Evolutionary conservation across 2,113 vertebrate species (phyloP).

Genomic region (Amblyopsis rosae): DNA sequence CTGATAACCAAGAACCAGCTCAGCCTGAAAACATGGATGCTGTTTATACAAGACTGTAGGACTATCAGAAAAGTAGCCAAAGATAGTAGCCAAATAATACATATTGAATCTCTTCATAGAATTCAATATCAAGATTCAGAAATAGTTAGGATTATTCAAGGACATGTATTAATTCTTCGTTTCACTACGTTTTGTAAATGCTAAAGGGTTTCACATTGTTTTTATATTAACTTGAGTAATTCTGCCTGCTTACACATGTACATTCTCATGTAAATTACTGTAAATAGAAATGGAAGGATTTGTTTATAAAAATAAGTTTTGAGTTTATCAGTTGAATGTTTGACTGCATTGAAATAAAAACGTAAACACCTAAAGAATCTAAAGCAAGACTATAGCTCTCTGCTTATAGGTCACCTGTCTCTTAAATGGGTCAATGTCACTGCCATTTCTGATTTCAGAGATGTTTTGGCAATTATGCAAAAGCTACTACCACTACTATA

Average conservation of each 20-base stretch:
- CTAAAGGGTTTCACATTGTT: not conserved
- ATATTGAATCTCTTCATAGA: not conserved
- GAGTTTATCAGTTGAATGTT: too few relatives aligned
- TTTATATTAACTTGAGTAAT: not conserved
- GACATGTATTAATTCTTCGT: not conserved
- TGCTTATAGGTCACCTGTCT: too few relatives aligned
- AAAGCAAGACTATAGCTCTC: too few relatives aligned
- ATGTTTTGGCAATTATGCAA: too few relatives aligned
- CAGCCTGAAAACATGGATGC: not conserved
- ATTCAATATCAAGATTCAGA: not conserved
- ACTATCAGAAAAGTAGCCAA: not conserved
- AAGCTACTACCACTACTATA: too few relatives aligned
- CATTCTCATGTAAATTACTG: not conserved
- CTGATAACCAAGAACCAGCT: slow-evolving; percentile 2
- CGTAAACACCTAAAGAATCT: too few relatives aligned
- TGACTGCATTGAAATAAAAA: too few relatives aligned
- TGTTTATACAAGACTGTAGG: slow-evolving; percentile 53
- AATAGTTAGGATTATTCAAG: not conserved
- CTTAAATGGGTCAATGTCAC: too few relatives aligned
- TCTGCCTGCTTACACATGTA: not conserved
- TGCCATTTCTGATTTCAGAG: too few relatives aligned
- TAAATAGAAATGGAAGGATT: too few relatives aligned
- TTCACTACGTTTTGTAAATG: too few relatives aligned
- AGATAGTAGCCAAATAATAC: not conserved
- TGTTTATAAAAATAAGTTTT: too few relatives aligned